phyloP scores from a whole-genome alignment of 2,113 vertebrate genomes.

The Ceuthmochares aereus region DNA sequence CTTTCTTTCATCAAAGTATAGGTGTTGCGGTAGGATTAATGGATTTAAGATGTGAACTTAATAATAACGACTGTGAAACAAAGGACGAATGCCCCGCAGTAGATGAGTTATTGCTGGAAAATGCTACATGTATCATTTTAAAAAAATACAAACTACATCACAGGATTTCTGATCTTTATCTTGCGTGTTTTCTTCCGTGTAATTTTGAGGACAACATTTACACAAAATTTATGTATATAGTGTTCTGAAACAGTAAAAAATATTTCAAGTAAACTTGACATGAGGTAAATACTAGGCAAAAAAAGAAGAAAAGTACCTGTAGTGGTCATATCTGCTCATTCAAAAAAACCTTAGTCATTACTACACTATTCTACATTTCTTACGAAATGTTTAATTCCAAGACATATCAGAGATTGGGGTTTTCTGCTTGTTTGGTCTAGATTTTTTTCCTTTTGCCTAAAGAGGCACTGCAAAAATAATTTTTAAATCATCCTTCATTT shows the following conservation, averaged over 20 bases:
- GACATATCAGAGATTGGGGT: neutral
- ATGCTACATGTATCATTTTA: fast-evolving
- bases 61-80: neutral
- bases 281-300: neutral
- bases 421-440: fast-evolving
- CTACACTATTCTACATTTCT: neutral
- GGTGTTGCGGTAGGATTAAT: neutral
- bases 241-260: neutral
- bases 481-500: neutral
- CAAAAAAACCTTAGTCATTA: neutral
- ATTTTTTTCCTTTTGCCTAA: neutral
- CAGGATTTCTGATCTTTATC: neutral
- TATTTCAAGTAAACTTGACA: neutral
- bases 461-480: neutral
- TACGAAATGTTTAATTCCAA: neutral
- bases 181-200: neutral
- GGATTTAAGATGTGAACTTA: neutral
- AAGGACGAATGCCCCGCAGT: neutral
- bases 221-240: neutral
- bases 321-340: neutral
- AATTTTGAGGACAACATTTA: neutral
- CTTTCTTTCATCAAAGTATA: neutral
- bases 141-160: neutral
- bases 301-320: neutral
- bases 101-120: neutral